phyloP scores from a whole-genome alignment of 2,797 vertebrate genomes.

The Podarcis siculus region DNA sequence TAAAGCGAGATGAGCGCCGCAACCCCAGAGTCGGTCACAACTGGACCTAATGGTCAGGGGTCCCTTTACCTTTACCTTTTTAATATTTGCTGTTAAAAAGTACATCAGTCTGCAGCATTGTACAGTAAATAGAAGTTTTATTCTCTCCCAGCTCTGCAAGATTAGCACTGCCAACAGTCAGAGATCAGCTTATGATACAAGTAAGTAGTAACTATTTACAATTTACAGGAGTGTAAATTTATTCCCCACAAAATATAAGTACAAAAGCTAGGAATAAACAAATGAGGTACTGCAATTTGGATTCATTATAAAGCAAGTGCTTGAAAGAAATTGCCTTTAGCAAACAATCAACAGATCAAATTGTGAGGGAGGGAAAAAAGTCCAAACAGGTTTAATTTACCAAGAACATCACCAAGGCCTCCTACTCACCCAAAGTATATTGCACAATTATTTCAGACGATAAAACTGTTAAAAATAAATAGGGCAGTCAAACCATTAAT shows the following conservation, averaged over 20 bases:
- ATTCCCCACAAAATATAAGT: slow-evolving; percentile 88
- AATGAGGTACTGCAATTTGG: slow-evolving; percentile 82
- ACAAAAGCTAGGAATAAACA: slow-evolving; percentile 89
- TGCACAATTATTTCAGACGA: slow-evolving; percentile 86
- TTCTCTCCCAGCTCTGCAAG: slow-evolving; percentile 85
- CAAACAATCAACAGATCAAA: slow-evolving; percentile 77
- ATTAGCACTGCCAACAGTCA: slow-evolving; percentile 85
- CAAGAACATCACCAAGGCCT: slow-evolving; percentile 75
- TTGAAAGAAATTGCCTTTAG: slow-evolving; percentile 77
- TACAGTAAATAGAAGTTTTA: slow-evolving; percentile 94
- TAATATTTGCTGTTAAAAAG: not conserved
- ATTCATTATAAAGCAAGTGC: slow-evolving; percentile 77
- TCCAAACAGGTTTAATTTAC: slow-evolving; percentile 75
- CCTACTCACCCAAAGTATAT: slow-evolving; percentile 82
- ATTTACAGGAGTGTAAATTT: slow-evolving; percentile 86
- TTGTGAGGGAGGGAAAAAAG: slow-evolving; percentile 70
- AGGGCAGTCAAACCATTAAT: slow-evolving; percentile 70
- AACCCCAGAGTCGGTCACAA: too few relatives aligned
- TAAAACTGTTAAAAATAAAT: slow-evolving; percentile 78
- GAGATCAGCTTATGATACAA: slow-evolving; percentile 84
- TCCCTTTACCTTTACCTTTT: too few relatives aligned
- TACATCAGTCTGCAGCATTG: slow-evolving; percentile 46
- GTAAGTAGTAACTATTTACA: slow-evolving; percentile 87
- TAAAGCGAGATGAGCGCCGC: too few relatives aligned
- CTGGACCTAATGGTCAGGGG: too few relatives aligned